phyloP scores from a whole-genome alignment of 2,888 invertebrate species.

The Phaonia tiefii region DNA sequence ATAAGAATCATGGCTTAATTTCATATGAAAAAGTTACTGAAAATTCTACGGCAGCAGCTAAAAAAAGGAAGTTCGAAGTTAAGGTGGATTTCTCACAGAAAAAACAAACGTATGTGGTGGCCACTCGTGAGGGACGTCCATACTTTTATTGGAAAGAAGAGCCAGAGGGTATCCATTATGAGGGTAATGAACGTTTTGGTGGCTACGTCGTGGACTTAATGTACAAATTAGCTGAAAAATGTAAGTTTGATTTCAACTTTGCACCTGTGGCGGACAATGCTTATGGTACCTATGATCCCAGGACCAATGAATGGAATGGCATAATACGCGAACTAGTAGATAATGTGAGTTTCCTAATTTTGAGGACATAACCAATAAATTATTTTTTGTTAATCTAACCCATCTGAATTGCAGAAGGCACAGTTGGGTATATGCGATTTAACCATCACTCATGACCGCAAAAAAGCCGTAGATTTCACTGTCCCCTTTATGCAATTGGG shows the following conservation, averaged over 20 bases:
- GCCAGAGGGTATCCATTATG: constrained; percentile 77
- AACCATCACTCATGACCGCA: constrained; percentile 96
- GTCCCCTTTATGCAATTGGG: constrained; percentile 99
- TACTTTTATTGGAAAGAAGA: constrained; percentile 83
- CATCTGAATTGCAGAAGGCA: constrained; percentile 87
- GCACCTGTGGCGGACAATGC: constrained; percentile 86
- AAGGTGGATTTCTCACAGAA: constrained; percentile 83
- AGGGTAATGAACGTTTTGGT: constrained; percentile 90
- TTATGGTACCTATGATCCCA: constrained; percentile 86
- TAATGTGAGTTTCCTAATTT: constrained; percentile 82
- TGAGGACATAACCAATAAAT: background rate
- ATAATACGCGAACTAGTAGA: constrained; percentile 88
- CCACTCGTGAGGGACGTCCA: constrained; percentile 87
- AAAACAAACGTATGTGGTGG: constrained; percentile 84
- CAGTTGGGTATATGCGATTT: constrained; percentile 97
- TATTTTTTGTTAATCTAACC: background rate
- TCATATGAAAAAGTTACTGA: constrained; percentile 70
- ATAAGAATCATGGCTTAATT: constrained; percentile 73
- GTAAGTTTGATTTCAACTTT: constrained; percentile 86
- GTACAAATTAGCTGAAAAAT: constrained; percentile 86
- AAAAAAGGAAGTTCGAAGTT: constrained; percentile 76
- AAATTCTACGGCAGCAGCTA: constrained; percentile 70
- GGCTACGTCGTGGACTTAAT: constrained; percentile 96
- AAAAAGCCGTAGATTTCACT: constrained; percentile 94
- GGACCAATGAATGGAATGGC: constrained; percentile 90